A percentile compares a stretch with the other conserved stretches of the same genome.
phyloP scores from a whole-genome alignment of 2,797 vertebrate species.

The Arnoldichthys spilopterus region DNA sequence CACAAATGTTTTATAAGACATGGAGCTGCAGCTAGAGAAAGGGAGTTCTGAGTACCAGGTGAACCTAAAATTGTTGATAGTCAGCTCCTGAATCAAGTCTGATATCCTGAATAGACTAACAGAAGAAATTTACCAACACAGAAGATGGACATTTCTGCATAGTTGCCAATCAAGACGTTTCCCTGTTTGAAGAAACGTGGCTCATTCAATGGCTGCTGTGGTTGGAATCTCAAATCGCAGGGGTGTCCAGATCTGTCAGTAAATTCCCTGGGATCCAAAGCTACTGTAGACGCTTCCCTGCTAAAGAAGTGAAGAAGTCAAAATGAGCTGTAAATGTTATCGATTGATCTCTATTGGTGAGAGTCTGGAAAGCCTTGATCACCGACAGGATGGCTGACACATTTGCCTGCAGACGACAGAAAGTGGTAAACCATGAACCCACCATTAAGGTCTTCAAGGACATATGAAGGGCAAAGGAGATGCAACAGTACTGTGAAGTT shows the following conservation, averaged over 20 bases:
- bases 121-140: conserved; percentile 47
- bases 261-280: too few species aligned
- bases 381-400: conserved; percentile 43
- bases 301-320: too few species aligned
- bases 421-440: conserved; percentile 57
- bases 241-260: too few species aligned
- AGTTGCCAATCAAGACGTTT: conserved; percentile 35
- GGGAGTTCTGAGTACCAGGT: conserved; percentile 33
- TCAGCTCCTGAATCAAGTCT: conserved; percentile 34
- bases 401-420: conserved; percentile 11
- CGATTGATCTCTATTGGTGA: not conserved
- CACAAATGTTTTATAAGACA: conserved; percentile 44
- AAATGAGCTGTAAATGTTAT: too few species aligned
- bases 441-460: conserved; percentile 48
- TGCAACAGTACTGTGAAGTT: too few species aligned
- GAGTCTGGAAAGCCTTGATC: not conserved
- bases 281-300: too few species aligned
- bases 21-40: conserved; percentile 26
- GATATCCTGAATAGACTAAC: conserved; percentile 45
- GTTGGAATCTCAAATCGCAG: too few species aligned
- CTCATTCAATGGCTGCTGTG: too few species aligned
- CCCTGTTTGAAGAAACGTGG: too few species aligned
- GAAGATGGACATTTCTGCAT: conserved; percentile 42
- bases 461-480: too few species aligned
- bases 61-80: conserved; percentile 25